Conservation (phyloP, 2,888 invertebrate genomes). For the Perithous albicinctus region DNA sequence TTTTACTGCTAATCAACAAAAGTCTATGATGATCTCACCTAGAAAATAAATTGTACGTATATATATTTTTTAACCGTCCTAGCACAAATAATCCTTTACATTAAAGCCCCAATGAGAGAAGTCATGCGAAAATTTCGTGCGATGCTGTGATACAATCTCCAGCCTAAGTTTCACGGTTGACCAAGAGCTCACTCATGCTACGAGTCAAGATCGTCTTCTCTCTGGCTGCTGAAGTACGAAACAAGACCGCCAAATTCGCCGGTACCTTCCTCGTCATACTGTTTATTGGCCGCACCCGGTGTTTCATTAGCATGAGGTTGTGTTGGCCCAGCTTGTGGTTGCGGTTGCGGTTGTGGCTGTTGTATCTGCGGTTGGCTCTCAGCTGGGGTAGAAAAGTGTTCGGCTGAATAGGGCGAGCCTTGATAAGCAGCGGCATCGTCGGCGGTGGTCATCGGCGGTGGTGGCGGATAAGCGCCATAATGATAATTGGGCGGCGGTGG, state of each 20-base stretch:
- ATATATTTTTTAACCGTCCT: too few relatives aligned
- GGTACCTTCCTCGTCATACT: conserved; percentile 86
- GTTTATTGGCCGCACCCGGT: conserved; percentile 80
- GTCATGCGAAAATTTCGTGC: conserved; percentile 20
- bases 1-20: too few relatives aligned
- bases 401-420: conserved; percentile 81
- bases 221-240: conserved; percentile 96
- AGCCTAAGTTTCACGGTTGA: conserved; percentile 65
- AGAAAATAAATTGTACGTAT: too few relatives aligned
- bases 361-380: conserved; percentile 73
- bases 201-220: conserved; percentile 94
- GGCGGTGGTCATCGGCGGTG: conserved; percentile 83
- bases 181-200: conserved; percentile 86
- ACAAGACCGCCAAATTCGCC: conserved; percentile 96
- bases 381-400: conserved; percentile 72
- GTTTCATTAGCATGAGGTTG: conserved; percentile 66
- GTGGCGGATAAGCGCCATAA: conserved; percentile 85
- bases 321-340: conserved; percentile 62
- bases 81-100: too few relatives aligned
- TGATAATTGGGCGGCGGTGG: conserved; percentile 85
- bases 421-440: conserved; percentile 84
- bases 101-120: conserved; percentile 6
- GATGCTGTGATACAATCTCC: neutral
- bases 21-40: too few relatives aligned
- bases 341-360: conserved; percentile 68